Evolutionary conservation across 2,888 invertebrate species (phyloP).

Genomic region (Ectemnius cavifrons): DNA sequence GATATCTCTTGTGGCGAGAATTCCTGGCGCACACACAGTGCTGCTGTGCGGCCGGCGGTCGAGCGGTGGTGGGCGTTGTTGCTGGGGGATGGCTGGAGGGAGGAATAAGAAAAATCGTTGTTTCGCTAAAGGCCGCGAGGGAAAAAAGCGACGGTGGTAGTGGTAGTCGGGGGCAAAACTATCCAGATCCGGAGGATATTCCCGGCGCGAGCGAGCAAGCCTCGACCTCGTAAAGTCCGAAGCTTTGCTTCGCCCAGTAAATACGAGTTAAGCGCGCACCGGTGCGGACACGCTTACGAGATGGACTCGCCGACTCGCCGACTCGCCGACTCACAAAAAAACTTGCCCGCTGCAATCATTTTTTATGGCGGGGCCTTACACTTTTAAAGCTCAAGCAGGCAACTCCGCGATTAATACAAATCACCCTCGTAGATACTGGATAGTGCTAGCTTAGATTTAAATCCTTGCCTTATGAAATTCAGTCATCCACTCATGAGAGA

Average conservation of each 20-base stretch:
- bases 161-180: neutral
- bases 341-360: constrained; percentile 19
- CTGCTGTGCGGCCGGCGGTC: too few relatives aligned
- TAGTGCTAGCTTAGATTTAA: too few relatives aligned
- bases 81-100: neutral
- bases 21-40: neutral
- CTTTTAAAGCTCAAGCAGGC: neutral
- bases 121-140: constrained; percentile 2
- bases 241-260: constrained; percentile 35
- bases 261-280: constrained; percentile 34
- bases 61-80: too few relatives aligned
- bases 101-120: constrained; percentile 25
- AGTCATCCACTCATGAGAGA: too few relatives aligned
- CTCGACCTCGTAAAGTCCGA: constrained; percentile 26
- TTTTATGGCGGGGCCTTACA: constrained; percentile 15
- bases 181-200: neutral
- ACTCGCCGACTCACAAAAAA: neutral
- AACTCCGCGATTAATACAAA: neutral
- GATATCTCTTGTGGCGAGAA: constrained; percentile 24
- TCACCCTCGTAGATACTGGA: too few relatives aligned
- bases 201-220: neutral
- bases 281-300: neutral
- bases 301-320: neutral
- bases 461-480: too few relatives aligned
- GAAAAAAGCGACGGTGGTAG: constrained; percentile 9